Base-by-base conservation (phyloP, 2,888 invertebrate species). In the Athetis lepigone region DNA sequence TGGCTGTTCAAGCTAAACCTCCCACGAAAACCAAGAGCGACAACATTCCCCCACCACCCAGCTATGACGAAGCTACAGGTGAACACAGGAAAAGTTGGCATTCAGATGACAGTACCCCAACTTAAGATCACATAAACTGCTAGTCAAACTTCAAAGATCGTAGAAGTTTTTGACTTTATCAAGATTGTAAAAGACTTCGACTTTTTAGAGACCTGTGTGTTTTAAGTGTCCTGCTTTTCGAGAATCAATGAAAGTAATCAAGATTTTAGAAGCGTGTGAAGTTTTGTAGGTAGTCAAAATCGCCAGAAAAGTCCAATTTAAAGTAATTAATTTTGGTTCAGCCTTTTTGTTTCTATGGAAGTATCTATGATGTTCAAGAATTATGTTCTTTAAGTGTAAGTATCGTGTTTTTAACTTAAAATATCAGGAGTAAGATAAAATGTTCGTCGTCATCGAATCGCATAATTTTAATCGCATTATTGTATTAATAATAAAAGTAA, bases 1-100 rank as follows among this genome's bases (percentile, higher is more conserved):
- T 94, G 9, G 86, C 88, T 0, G 84, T 79, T 0, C 80, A 87
- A 19, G 79, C 89, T 27, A 88, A 88, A 61, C 85, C 86, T 19
- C 88, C 91, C 3, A 84, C 86, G 0, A 92, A 93, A 57, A 91
- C 92, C n/a, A 92, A 89, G 55, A 92, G 92, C 59, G 92, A 88
- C 36, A 88, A 91, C 46, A 70, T 92, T 5, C 92, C 90, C 2
- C 92, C 93, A 19, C 94, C 93, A 0, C 94, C 94, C 0, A 92
- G 87, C 1, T 94, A 95, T 49, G 92, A 90, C 47, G 93, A 94
- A 64, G 92, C 92, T 1, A 92, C 91, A 0, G 87, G 88, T 5
- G 92, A 94, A 68, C 88, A 91, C 58, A 88, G 95, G 70, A 95
- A 94, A 88, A 95, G 95, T 88, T 95, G 95, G 95, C 94, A 95